Conservation (phyloP, 2,888 invertebrate genomes). For the Neoscelio sp. region DNA sequence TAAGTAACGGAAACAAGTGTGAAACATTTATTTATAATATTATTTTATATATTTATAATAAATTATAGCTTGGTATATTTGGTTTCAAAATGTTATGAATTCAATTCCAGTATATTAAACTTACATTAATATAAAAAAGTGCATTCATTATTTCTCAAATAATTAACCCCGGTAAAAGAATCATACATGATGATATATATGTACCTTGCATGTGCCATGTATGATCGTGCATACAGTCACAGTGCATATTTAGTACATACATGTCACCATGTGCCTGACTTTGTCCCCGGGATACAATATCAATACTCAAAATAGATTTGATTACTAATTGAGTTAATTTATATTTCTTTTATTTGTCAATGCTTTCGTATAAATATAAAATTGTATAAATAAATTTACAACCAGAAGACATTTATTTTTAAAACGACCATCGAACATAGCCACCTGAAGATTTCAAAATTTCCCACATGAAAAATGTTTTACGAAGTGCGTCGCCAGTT, state of each 20-base stretch:
- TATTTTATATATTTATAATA: slow-evolving; percentile 21
- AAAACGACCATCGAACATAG: too few relatives aligned
- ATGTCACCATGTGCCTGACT: too few relatives aligned
- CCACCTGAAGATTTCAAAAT: slow-evolving; percentile 55
- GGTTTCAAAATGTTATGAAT: not conserved
- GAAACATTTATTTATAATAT: slow-evolving; percentile 26
- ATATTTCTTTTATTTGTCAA: slow-evolving; percentile 13
- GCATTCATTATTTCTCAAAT: slow-evolving; percentile 26
- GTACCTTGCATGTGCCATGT: too few relatives aligned
- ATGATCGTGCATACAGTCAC: too few relatives aligned
- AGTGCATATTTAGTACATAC: too few relatives aligned
- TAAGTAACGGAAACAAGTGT: slow-evolving; percentile 2
- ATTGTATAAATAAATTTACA: slow-evolving; percentile 8
- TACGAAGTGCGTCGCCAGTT: slow-evolving; percentile 56
- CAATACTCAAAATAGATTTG: not conserved
- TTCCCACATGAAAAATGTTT: slow-evolving; percentile 25
- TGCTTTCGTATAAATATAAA: slow-evolving; percentile 2
- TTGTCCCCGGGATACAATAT: too few relatives aligned
- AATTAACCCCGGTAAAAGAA: too few relatives aligned
- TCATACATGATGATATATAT: too few relatives aligned
- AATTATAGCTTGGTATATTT: slow-evolving; percentile 6
- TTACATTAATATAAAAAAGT: slow-evolving; percentile 1
- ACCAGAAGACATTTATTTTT: slow-evolving; percentile 1
- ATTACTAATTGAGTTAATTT: slow-evolving; percentile 10
- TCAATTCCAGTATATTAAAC: slow-evolving; percentile 7